Conservation (phyloP, 2,797 vertebrate species). For the Cynodonichthys magdalenae region DNA sequence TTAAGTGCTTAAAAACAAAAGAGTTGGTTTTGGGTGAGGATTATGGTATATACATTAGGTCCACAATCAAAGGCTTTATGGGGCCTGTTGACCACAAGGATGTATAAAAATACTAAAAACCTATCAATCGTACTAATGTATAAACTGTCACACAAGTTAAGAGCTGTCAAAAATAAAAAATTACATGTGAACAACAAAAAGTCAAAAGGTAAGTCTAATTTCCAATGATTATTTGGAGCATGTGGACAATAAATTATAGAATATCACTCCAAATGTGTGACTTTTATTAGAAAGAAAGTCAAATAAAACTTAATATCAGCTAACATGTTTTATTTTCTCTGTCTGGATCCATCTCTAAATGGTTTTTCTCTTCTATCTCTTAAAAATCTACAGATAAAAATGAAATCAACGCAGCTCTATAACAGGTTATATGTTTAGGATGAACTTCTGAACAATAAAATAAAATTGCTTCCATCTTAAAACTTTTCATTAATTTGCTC, state of each 20-base stretch:
- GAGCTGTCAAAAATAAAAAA: not conserved
- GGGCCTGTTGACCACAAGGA: constrained; percentile 13
- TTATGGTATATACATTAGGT: constrained; percentile 28
- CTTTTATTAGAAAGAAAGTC: constrained; percentile 3
- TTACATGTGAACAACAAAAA: not conserved
- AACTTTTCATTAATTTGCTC: constrained; percentile 57
- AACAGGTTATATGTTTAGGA: constrained; percentile 60
- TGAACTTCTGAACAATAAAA: constrained; percentile 64
- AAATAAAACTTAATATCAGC: constrained; percentile 7
- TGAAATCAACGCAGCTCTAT: constrained; percentile 53
- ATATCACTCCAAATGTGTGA: not conserved
- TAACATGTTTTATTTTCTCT: constrained; percentile 1
- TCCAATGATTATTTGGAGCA: not conserved
- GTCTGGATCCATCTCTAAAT: constrained; percentile 29
- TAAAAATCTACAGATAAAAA: constrained; percentile 24
- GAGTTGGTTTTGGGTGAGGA: constrained; percentile 61
- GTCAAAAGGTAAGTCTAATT: no score
- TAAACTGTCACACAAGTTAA: not conserved
- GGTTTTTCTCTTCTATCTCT: constrained; percentile 32
- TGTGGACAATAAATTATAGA: constrained; percentile 4
- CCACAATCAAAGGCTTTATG: constrained; percentile 23
- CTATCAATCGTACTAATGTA: constrained; percentile 4
- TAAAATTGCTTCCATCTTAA: constrained; percentile 75
- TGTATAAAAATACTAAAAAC: constrained; percentile 14
- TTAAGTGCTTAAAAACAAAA: constrained; percentile 64